These are phyloP conservation scores for Chiroxiphia lanceolata DNA, from an alignment of 2,797 vertebrate genomes.

Conservation along the genomic window DNA sequence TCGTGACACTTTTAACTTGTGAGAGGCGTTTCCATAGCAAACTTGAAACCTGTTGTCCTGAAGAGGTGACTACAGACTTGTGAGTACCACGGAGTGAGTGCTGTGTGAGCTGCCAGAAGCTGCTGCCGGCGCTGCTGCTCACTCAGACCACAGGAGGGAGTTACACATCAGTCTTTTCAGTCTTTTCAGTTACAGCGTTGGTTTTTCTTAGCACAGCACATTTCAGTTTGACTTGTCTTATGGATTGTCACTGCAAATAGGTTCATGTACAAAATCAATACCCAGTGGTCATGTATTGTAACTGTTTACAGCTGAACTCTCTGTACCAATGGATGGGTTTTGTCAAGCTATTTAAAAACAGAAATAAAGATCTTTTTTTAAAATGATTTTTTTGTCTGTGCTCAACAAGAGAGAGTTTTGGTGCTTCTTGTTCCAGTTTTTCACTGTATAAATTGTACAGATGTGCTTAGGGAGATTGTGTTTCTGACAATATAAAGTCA, in stretches of 20 bases:
- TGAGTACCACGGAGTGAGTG: background rate
- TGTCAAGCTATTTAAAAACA: conserved; percentile 51
- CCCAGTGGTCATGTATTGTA: background rate
- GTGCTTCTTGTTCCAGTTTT: background rate
- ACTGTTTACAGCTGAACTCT: conserved; percentile 57
- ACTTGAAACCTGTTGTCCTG: background rate
- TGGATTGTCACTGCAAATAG: background rate
- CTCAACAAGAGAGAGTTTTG: background rate
- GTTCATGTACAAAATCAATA: background rate
- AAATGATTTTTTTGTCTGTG: background rate
- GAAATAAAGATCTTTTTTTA: conserved; percentile 28
- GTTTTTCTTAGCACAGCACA: background rate
- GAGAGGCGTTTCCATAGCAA: background rate
- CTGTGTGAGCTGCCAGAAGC: background rate
- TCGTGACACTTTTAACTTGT: background rate
- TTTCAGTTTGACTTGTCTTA: conserved; percentile 9
- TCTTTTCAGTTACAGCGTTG: background rate
- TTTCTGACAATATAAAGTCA: background rate
- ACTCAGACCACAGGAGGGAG: conserved; percentile 70
- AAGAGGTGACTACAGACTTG: background rate
- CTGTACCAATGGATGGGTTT: conserved; percentile 17
- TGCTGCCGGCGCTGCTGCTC: background rate
- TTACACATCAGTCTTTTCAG: background rate
- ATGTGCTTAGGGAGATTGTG: background rate
- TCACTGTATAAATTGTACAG: background rate